A percentile compares a stretch with the other conserved stretches of the same genome.
phyloP scores from a whole-genome alignment of 2,797 vertebrate species.

The Chelidonichthys spinosus region DNA sequence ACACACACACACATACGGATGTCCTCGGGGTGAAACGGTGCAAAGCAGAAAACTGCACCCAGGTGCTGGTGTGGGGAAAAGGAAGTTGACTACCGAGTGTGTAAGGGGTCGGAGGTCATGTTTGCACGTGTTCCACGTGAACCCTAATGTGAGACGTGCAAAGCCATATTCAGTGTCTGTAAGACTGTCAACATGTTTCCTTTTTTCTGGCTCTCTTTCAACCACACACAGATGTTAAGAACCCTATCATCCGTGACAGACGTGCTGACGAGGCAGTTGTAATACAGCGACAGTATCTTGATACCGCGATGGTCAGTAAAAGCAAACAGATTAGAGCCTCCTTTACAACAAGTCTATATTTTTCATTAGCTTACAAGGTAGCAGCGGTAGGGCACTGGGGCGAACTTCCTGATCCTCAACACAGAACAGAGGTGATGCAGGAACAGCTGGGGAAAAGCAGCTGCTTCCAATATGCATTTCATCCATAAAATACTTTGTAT shows the following conservation, averaged over 20 bases:
- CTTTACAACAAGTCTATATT: not conserved
- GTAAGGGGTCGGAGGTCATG: slow-evolving; percentile 58
- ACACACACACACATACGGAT: slow-evolving; percentile 24
- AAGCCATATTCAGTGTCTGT: slow-evolving; percentile 1
- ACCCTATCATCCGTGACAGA: not conserved
- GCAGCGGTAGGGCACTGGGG: slow-evolving; percentile 15
- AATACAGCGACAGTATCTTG: not conserved
- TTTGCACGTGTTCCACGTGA: slow-evolving; percentile 52
- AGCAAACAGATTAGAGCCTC: slow-evolving; percentile 18
- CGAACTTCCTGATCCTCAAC: slow-evolving; percentile 47
- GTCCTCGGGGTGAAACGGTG: slow-evolving; percentile 38
- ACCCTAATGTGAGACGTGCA: slow-evolving; percentile 41
- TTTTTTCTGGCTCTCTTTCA: slow-evolving; percentile 1
- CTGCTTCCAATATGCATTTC: slow-evolving; percentile 74
- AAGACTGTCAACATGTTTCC: slow-evolving; percentile 11
- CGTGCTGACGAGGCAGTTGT: not conserved
- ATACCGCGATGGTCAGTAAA: slow-evolving; percentile 1
- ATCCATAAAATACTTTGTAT: slow-evolving; percentile 66
- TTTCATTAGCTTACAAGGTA: slow-evolving; percentile 43
- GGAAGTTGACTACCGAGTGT: slow-evolving; percentile 65
- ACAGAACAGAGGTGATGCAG: slow-evolving; percentile 50
- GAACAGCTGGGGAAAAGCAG: slow-evolving; percentile 62
- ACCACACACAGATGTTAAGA: slow-evolving; percentile 18
- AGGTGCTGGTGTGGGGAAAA: slow-evolving; percentile 67
- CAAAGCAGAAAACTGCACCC: slow-evolving; percentile 74